Evolutionary conservation across 2,888 invertebrate species (phyloP).

Genomic region (Zeuzera pyrina): DNA sequence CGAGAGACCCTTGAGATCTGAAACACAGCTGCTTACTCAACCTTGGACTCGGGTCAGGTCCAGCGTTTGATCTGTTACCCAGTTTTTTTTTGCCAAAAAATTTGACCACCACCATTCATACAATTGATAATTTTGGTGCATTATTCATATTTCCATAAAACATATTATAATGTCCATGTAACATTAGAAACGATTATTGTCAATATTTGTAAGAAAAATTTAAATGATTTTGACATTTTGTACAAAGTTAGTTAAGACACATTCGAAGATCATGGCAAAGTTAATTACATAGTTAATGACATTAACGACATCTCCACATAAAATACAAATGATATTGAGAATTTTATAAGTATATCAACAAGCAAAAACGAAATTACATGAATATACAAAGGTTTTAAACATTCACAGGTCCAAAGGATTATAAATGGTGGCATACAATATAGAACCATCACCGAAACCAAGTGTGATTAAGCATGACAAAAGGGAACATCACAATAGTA

Average conservation of each 20-base stretch:
- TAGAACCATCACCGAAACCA: conserved; percentile 69
- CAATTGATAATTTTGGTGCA: not conserved
- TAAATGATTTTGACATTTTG: too few species aligned
- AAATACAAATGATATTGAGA: not conserved
- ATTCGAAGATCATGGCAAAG: not conserved
- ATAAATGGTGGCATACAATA: conserved; percentile 47
- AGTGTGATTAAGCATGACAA: conserved; percentile 69
- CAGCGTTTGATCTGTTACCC: conserved; percentile 61
- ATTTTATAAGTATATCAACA: not conserved
- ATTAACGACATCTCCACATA: not conserved
- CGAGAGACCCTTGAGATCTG: conserved; percentile 93
- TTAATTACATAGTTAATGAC: conserved; percentile 2
- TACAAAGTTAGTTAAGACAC: not conserved
- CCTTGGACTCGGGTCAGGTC: conserved; percentile 72
- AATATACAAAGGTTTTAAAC: conserved; percentile 20
- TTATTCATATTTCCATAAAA: not conserved
- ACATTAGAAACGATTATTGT: not conserved
- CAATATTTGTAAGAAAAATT: not conserved
- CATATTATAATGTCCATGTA: not conserved
- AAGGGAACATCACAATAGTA: conserved; percentile 51
- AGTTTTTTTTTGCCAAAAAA: too few species aligned
- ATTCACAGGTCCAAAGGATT: conserved; percentile 35
- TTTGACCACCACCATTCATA: conserved; percentile 36
- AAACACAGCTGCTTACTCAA: conserved; percentile 76
- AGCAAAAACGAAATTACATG: conserved; percentile 12